Evolutionary conservation across 35 echinoderm and acorn worm genomes (phyloP), one percentile per base, ranked within the genome.

Genomic region (Apostichopus japonicus): DNA sequence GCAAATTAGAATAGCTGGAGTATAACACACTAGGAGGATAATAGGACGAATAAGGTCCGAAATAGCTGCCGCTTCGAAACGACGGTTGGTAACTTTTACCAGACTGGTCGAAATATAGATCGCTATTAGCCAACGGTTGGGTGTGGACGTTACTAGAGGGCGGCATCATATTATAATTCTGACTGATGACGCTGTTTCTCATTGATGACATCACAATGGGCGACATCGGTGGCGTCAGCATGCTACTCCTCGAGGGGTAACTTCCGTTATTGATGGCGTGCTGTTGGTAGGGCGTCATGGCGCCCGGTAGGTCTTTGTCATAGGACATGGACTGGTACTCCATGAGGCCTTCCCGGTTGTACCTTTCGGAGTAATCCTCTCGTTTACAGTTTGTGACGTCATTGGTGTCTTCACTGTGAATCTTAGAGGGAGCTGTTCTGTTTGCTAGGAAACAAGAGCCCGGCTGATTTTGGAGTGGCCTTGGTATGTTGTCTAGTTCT

Each of bases 381-480:
- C 96, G 89, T 75, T 98, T 98, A 25, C 94, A 93, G 54, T 15
- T 44, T 10, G 14, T 19, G 24, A 55, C 16, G 11, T 81, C 77
- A 87, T 19, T 10, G 19, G 5, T 77, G 8, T 72, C 63, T 9
- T 91, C 92, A 14, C 83, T 65, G 55, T 91, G 92, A 19, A 52
- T 52, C 27, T 24, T 54, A n/a, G 73, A 76, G 77, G 72, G 63
- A 10, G 77, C 78, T 83, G 84, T 84, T 92, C 97, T 87, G 83
- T 96, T 99, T 17, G 97, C 97, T 14, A 95, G 83, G 84, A 99
- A 99, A 52, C 97, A 99, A 52, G 97, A 94, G 10, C 97, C 95
- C 13, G 97, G 95, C 22, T 96, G 97, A 65, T 93, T 99, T 5
- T 94, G 92, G 24, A 96, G 88, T 15, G 93, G 91, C 81, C 95